Percentiles rank a stretch among this genome's conserved stretches.
These are phyloP conservation scores for Halichondria panicea DNA, from an alignment of 37 sponge, comb jelly and placozoan species.

Conservation along the genomic window DNA sequence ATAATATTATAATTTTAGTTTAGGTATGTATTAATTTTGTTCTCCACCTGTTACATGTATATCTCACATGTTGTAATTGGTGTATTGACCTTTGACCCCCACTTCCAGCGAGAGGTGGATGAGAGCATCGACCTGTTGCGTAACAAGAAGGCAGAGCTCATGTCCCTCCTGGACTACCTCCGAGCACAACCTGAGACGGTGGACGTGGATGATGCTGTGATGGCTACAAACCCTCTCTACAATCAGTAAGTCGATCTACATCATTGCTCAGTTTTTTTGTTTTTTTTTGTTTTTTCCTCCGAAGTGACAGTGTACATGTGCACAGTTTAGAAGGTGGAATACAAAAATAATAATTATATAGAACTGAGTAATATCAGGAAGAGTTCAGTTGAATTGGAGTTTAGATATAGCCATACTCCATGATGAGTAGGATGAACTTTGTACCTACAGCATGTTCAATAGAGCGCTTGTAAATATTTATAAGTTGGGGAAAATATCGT, in stretches of 20 bases:
- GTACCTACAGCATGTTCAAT: too few relatives aligned
- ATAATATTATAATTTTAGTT: not conserved
- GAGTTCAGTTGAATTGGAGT: too few relatives aligned
- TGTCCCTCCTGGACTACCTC: slow-evolving; percentile 70
- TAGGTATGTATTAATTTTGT: not conserved
- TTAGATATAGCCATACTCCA: too few relatives aligned
- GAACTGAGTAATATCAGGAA: too few relatives aligned
- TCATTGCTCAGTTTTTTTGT: too few relatives aligned
- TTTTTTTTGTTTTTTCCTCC: too few relatives aligned
- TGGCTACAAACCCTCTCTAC: slow-evolving; percentile 77
- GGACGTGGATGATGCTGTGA: slow-evolving; percentile 82
- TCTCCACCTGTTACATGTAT: not conserved
- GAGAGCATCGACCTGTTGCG: slow-evolving; percentile 62
- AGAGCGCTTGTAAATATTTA: too few relatives aligned
- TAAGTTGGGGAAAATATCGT: too few relatives aligned
- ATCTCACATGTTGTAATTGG: not conserved
- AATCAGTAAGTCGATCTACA: slow-evolving; percentile 94
- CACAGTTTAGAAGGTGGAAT: too few relatives aligned
- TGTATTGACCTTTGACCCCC: not conserved
- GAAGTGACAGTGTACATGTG: too few relatives aligned
- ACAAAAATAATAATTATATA: too few relatives aligned
- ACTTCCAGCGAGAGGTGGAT: slow-evolving; percentile 63
- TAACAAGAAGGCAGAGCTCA: slow-evolving; percentile 73
- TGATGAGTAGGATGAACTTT: too few relatives aligned
- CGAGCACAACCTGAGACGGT: slow-evolving; percentile 70